Percentiles rank a stretch among this genome's conserved stretches.
Conservation (phyloP, 2,113 vertebrate species). For the Melanocharis versteri region DNA sequence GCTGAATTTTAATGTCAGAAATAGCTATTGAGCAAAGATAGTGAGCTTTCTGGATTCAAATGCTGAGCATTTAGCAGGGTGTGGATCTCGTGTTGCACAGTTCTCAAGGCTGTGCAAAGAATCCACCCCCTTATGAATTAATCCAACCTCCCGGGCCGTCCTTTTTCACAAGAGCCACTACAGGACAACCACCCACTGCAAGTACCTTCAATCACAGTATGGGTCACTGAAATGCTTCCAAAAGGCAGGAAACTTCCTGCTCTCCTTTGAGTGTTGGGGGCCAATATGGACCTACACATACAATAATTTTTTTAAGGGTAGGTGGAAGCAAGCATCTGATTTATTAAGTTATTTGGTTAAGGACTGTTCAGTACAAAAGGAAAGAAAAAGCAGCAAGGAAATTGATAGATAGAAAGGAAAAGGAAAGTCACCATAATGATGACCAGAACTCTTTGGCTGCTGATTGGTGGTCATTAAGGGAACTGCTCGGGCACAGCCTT, state of each 20-base stretch:
- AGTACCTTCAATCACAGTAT: not conserved
- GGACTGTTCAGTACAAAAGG: not conserved
- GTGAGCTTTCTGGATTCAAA: not conserved
- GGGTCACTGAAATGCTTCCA: not conserved
- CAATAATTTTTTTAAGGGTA: not conserved
- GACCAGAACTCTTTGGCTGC: not conserved
- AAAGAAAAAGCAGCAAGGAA: not conserved
- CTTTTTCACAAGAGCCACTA: not conserved
- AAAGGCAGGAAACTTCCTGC: not conserved
- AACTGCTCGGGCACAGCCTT: not conserved
- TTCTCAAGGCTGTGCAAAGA: not conserved
- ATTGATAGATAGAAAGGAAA: not conserved
- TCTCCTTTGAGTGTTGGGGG: not conserved
- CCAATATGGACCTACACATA: not conserved
- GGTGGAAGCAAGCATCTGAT: not conserved
- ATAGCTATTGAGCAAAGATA: not conserved
- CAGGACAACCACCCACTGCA: not conserved
- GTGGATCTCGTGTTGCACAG: fast-evolving
- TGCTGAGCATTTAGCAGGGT: not conserved
- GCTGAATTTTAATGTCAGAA: not conserved
- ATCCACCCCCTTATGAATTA: not conserved
- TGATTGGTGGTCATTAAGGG: not conserved
- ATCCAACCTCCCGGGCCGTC: fast-evolving
- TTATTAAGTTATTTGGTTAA: not conserved
- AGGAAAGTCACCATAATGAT: not conserved